Evolutionary conservation across 2,797 vertebrate genomes (phyloP).

Genomic region (Megaceryle alcyon): DNA sequence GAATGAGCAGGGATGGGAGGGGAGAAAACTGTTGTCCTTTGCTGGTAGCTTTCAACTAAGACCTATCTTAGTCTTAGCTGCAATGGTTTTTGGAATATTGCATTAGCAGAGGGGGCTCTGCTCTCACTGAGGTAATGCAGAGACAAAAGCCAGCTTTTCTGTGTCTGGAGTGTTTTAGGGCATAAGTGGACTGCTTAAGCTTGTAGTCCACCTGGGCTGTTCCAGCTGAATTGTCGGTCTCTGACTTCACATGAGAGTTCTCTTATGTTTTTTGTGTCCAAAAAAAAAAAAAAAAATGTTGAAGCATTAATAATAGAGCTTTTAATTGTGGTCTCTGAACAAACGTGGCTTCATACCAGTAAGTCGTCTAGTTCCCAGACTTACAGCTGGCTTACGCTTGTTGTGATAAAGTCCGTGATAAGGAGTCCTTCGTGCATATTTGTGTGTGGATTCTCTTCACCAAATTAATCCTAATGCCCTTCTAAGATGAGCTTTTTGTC

Average conservation of each 20-base stretch:
- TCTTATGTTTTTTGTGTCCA: not conserved
- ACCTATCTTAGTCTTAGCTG: constrained; percentile 7
- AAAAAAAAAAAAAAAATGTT: not conserved
- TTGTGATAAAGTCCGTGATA: constrained; percentile 51
- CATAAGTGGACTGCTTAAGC: not conserved
- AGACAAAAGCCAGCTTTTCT: not conserved
- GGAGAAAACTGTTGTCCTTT: not conserved
- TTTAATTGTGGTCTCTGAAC: constrained; percentile 13
- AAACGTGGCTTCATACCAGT: constrained; percentile 47
- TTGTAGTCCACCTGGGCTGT: not conserved
- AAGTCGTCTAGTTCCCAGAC: constrained; percentile 54
- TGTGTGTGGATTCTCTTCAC: constrained; percentile 31
- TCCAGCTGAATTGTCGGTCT: not conserved
- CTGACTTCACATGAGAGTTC: not conserved
- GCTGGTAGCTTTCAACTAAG: not conserved
- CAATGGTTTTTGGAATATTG: constrained; percentile 67
- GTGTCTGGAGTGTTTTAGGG: not conserved
- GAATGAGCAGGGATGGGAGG: not conserved
- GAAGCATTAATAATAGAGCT: constrained; percentile 48
- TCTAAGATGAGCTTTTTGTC: not conserved
- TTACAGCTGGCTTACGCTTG: constrained; percentile 39
- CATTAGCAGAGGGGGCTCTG: constrained; percentile 23
- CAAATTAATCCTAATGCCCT: not conserved
- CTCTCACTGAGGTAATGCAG: not conserved
- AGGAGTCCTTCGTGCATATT: not conserved